Percentiles rank a stretch among this genome's conserved stretches.
Conservation (phyloP, 2,797 vertebrate species). For the Gorsachius magnificus region DNA sequence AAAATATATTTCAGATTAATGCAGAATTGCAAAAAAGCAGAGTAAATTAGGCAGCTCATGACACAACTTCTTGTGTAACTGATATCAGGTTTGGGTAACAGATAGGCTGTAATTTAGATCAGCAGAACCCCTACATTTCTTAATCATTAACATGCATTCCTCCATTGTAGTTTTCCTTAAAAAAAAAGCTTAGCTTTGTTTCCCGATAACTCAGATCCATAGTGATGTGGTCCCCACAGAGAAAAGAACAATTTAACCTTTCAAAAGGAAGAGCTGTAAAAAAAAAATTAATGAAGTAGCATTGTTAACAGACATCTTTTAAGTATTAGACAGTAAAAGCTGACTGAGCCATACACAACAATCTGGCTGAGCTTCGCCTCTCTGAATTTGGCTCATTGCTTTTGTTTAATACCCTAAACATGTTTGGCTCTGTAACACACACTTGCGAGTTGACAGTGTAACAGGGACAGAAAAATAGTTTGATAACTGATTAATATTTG, state of each 20-base stretch:
- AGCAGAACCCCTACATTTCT: not conserved
- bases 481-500: not conserved
- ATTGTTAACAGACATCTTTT: not conserved
- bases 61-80: not conserved
- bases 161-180: not conserved
- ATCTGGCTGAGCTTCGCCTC: not conserved
- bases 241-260: not conserved
- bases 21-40: not conserved
- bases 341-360: not conserved
- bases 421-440: not conserved
- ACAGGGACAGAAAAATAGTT: not conserved
- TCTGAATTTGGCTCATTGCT: not conserved
- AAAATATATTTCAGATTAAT: not conserved
- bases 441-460: not conserved
- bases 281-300: not conserved
- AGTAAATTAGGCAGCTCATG: not conserved
- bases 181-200: not conserved
- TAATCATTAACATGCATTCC: not conserved
- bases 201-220: not conserved
- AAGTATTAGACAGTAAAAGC: not conserved
- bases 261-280: not conserved
- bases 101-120: not conserved
- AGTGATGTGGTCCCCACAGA: not conserved
- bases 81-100: not conserved
- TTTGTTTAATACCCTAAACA: not conserved